Evolutionary conservation across 2,113 vertebrate species (phyloP).

Genomic region (Neogale vison): DNA sequence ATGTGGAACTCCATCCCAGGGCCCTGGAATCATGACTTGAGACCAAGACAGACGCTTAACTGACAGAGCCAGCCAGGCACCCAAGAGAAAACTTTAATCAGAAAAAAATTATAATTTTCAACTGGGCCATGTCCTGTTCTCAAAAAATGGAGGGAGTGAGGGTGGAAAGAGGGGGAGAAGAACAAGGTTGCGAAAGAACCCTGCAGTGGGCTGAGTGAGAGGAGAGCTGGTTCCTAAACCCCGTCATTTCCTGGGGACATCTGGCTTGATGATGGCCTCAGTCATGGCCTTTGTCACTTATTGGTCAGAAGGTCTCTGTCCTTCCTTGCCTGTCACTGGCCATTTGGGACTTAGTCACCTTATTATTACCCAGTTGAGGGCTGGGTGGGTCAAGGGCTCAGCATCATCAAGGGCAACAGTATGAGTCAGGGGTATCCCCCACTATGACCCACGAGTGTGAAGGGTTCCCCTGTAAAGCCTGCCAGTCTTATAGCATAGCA

Average conservation of each 20-base stretch:
- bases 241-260: neutral
- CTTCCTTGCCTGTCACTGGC: neutral
- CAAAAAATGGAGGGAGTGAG: neutral
- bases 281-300: neutral
- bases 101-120: neutral
- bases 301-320: neutral
- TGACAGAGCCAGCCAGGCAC: neutral
- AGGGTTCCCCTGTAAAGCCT: neutral
- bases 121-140: neutral
- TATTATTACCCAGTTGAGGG: neutral
- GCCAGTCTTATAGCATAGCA: neutral
- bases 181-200: neutral
- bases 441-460: neutral
- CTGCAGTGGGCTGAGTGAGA: neutral
- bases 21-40: neutral
- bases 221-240: neutral
- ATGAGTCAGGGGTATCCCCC: neutral
- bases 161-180: neutral
- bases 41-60: neutral
- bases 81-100: neutral
- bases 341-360: slow-evolving; percentile 62
- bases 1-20: neutral
- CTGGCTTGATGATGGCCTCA: neutral
- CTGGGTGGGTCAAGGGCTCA: neutral
- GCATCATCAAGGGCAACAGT: neutral